A percentile compares a stretch with the other conserved stretches of the same genome.
These are phyloP conservation scores for Drosophila suboccidentalis DNA, from an alignment of 2,888 invertebrate species.

Conservation along the genomic window DNA sequence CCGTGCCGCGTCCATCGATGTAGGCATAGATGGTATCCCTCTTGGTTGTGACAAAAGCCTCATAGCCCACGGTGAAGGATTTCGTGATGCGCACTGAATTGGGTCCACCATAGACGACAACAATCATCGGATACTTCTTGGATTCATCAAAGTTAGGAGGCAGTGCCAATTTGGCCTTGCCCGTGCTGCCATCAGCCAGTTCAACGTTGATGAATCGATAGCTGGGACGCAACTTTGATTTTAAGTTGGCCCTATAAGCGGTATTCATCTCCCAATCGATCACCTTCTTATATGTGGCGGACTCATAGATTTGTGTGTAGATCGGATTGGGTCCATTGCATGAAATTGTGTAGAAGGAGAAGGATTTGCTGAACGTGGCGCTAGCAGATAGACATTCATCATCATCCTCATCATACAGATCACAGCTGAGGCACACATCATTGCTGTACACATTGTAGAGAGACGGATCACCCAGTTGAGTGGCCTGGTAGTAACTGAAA, in stretches of 20 bases:
- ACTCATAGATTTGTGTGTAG: slow-evolving; percentile 87
- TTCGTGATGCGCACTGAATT: slow-evolving; percentile 92
- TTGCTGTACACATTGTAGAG: slow-evolving; percentile 89
- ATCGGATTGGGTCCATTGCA: slow-evolving; percentile 90
- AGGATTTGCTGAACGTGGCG: slow-evolving; percentile 88
- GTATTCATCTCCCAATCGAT: slow-evolving; percentile 87
- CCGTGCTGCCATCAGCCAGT: slow-evolving; percentile 87
- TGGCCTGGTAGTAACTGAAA: slow-evolving; percentile 90
- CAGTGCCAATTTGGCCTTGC: slow-evolving; percentile 88
- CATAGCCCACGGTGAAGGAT: slow-evolving; percentile 88
- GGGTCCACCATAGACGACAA: slow-evolving; percentile 94
- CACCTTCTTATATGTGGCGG: slow-evolving; percentile 66
- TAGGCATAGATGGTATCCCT: slow-evolving; percentile 91
- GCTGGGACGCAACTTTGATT: slow-evolving; percentile 87
- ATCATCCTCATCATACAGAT: slow-evolving; percentile 87
- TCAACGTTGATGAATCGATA: slow-evolving; percentile 87
- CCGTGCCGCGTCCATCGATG: slow-evolving; percentile 95
- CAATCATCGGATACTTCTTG: slow-evolving; percentile 90
- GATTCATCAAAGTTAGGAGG: slow-evolving; percentile 88
- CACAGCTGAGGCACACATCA: slow-evolving; percentile 90
- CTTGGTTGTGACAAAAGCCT: slow-evolving; percentile 90
- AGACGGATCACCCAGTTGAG: slow-evolving; percentile 88
- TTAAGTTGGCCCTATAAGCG: slow-evolving; percentile 86
- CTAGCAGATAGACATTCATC: slow-evolving; percentile 87
- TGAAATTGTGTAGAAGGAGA: slow-evolving; percentile 88